Percentiles rank a stretch among this genome's conserved stretches.
Evolutionary conservation across 2,797 vertebrate genomes (phyloP).

Genomic region (Loriculus beryllinus): DNA sequence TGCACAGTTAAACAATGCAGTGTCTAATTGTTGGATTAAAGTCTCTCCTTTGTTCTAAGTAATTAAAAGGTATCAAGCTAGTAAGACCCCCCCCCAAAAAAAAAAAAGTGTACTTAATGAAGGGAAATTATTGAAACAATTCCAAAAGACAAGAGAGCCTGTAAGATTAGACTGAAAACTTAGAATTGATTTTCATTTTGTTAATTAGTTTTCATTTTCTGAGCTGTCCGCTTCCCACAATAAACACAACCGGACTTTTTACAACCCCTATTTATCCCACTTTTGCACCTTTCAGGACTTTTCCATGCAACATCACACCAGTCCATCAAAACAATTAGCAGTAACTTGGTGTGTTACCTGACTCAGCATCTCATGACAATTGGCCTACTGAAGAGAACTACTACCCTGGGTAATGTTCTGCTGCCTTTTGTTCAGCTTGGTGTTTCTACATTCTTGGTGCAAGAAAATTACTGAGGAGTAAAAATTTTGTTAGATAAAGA

Average conservation of each 20-base stretch:
- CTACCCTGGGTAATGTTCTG: background rate
- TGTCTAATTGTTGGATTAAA: background rate
- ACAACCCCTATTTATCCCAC: background rate
- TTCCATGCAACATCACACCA: background rate
- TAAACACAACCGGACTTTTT: background rate
- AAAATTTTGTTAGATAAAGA: background rate
- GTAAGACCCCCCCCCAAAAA: background rate
- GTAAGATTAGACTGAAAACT: background rate
- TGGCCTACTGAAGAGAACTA: background rate
- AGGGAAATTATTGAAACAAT: background rate
- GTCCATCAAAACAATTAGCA: background rate
- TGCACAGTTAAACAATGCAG: background rate
- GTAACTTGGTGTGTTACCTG: background rate
- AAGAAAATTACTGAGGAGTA: background rate
- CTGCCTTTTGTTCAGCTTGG: background rate
- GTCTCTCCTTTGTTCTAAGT: background rate
- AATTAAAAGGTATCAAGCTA: background rate
- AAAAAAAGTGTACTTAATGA: background rate
- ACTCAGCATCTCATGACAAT: background rate
- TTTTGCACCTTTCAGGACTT: background rate
- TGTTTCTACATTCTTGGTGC: background rate
- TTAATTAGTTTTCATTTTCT: conserved; percentile 24
- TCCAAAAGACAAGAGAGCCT: background rate
- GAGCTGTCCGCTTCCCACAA: background rate
- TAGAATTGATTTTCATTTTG: background rate